phyloP scores from a whole-genome alignment of 2,888 invertebrate species.

The Mantis religiosa region DNA sequence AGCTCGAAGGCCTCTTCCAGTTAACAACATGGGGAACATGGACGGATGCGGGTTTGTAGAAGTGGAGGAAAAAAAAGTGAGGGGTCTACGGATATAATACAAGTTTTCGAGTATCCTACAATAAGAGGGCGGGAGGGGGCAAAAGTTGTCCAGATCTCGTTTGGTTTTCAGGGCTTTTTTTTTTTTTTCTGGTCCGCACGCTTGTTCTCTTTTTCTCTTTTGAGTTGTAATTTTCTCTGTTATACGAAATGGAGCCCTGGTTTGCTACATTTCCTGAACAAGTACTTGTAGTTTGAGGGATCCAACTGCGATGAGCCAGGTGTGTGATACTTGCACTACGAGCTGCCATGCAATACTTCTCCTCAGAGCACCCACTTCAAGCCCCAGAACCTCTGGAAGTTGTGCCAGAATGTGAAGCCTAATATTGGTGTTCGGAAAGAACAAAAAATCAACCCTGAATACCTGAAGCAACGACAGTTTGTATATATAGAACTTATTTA shows the following conservation, averaged over 20 bases:
- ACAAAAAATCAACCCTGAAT: no score
- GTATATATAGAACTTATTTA: no score
- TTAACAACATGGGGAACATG: not conserved
- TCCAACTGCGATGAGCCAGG: not conserved
- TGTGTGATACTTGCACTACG: not conserved
- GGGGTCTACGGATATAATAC: not conserved
- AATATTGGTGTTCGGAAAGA: no score
- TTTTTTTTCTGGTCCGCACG: not conserved
- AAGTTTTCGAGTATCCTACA: constrained; percentile 10
- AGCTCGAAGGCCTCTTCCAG: not conserved
- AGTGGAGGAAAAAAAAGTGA: not conserved
- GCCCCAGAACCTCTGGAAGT: not conserved
- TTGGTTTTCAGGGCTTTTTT: not conserved
- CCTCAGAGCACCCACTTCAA: not conserved
- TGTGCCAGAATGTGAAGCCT: no score
- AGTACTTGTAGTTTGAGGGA: not conserved
- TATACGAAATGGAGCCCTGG: not conserved
- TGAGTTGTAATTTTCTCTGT: not conserved
- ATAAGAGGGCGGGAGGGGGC: not conserved
- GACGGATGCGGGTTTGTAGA: not conserved
- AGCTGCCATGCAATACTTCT: not conserved
- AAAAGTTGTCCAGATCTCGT: constrained; percentile 15
- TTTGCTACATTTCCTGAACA: not conserved
- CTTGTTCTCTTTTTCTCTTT: not conserved
- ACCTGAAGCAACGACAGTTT: no score